These are phyloP conservation scores for Protonibea diacanthus DNA, from an alignment of 2,797 vertebrate genomes.

Conservation along the genomic window DNA sequence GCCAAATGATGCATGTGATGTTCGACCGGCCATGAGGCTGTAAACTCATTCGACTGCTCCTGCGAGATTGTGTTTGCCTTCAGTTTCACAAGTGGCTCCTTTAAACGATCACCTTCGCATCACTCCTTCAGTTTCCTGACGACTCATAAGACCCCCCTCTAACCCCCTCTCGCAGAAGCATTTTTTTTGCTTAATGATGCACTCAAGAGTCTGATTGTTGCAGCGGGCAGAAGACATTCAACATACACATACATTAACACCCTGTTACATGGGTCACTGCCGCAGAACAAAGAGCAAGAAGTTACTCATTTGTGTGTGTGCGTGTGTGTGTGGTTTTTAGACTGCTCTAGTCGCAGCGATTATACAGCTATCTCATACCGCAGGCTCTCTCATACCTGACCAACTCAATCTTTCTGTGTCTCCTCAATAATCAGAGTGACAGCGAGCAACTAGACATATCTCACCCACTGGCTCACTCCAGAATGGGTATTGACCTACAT, in stretches of 20 bases:
- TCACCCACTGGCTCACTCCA: constrained; percentile 74
- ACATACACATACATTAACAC: constrained; percentile 67
- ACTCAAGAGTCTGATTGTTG: constrained; percentile 67
- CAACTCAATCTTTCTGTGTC: constrained; percentile 78
- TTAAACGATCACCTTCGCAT: constrained; percentile 59
- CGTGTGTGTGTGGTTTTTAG: constrained; percentile 30
- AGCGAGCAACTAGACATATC: constrained; percentile 76
- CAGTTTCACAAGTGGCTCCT: constrained; percentile 27
- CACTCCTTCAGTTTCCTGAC: constrained; percentile 27
- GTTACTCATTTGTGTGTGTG: constrained; percentile 59
- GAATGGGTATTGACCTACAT: constrained; percentile 83
- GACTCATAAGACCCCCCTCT: constrained; percentile 34
- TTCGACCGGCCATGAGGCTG: constrained; percentile 31
- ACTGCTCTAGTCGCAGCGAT: constrained; percentile 49
- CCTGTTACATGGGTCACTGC: constrained; percentile 74
- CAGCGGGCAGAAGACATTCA: constrained; percentile 51
- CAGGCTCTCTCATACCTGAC: constrained; percentile 80
- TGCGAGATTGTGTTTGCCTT: constrained; percentile 32
- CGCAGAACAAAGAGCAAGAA: constrained; percentile 70
- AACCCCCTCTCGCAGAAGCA: constrained; percentile 35
- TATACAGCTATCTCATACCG: constrained; percentile 72
- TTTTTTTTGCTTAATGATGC: constrained; percentile 76
- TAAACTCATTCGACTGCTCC: constrained; percentile 51
- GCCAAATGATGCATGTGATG: constrained; percentile 54
- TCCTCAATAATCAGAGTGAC: constrained; percentile 83